Base-by-base conservation (phyloP, 2,888 invertebrate genomes). In the Cyaniris semiargus region DNA sequence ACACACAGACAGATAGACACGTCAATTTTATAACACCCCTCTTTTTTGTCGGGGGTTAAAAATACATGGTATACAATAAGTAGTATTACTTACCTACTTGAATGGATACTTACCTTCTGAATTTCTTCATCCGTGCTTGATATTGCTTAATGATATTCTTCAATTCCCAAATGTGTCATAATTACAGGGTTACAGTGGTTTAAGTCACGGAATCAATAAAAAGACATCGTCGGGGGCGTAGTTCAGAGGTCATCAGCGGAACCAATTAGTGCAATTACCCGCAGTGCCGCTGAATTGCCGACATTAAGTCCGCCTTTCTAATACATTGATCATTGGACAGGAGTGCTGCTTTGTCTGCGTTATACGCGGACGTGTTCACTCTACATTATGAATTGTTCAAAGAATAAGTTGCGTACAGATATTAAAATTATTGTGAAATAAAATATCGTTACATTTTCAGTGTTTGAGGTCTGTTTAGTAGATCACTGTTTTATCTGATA, bases 251-350 rank as follows among this genome's bases (percentile, higher is more conserved):
- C 56, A 60, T 71, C 60, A n/a, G 70, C 72, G 23, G 44, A 72
- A 60, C 56, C 58, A 70, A 79, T 77, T 77, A 58, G 75, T 75
- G 70, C 78, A 79, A 80, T 80, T 79, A 78, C 75, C 78, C 79
- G 77, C 88, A 89, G 89, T 89, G 87, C 89, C 92, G 93, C 93
- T 89, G 92, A 90, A 92, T 92, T 86, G 89, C 85, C 83, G 87
- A 89, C 91, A 93, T 94, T 92, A 93, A 89, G 89, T 83, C 81
- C 81, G 86, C 88, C 89, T 90, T 90, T 91, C 92, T 90, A 93
- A 90, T 90, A 87, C 90, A 90, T 86, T 90, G 91, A 93, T 93
- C 93, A 92, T 89, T 88, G 90, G 85, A 85, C 86, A 83, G 88
- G 88, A 90, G 87, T 86, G 85, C 86, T 88, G 89, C 87, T 89